Evolutionary conservation across 2,888 invertebrate genomes (phyloP).

Genomic region (Hypselothyrea guttata): DNA sequence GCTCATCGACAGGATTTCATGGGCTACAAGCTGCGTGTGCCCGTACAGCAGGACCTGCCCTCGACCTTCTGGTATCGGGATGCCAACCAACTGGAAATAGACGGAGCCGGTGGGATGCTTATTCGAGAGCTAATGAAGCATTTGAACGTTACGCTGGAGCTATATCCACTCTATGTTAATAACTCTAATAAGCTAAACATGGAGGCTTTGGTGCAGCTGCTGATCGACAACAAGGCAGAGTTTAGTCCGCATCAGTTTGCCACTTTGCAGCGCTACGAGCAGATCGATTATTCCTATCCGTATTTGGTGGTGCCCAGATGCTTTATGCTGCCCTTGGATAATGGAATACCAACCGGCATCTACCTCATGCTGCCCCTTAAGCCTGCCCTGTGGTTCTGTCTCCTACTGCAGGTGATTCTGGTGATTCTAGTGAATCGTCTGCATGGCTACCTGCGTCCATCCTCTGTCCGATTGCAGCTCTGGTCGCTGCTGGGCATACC

Average conservation of each 20-base stretch:
- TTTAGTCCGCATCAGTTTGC: conserved; percentile 62
- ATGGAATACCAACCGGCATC: conserved; percentile 36
- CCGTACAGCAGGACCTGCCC: conserved; percentile 63
- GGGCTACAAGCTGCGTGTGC: conserved; percentile 56
- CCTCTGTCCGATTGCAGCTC: neutral
- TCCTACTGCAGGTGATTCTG: conserved; percentile 10
- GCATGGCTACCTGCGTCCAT: neutral
- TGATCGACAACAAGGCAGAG: conserved; percentile 34
- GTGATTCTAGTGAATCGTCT: conserved; percentile 11
- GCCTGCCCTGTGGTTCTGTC: conserved; percentile 39
- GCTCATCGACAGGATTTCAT: conserved; percentile 25
- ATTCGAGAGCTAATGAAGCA: conserved; percentile 50
- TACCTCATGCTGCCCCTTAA: conserved; percentile 50
- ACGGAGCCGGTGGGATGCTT: conserved; percentile 55
- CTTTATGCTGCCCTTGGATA: conserved; percentile 56
- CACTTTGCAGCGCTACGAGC: conserved; percentile 27
- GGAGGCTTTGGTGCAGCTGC: conserved; percentile 27
- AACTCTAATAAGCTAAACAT: conserved; percentile 52
- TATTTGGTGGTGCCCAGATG: conserved; percentile 46
- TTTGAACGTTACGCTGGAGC: conserved; percentile 49
- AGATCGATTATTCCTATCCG: conserved; percentile 64
- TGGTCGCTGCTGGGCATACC: conserved; percentile 29
- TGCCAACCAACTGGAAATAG: conserved; percentile 19
- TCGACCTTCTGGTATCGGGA: conserved; percentile 55
- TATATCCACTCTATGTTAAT: conserved; percentile 49